phyloP scores from a whole-genome alignment of 2,888 invertebrate species.

The Agapostemon virescens region DNA sequence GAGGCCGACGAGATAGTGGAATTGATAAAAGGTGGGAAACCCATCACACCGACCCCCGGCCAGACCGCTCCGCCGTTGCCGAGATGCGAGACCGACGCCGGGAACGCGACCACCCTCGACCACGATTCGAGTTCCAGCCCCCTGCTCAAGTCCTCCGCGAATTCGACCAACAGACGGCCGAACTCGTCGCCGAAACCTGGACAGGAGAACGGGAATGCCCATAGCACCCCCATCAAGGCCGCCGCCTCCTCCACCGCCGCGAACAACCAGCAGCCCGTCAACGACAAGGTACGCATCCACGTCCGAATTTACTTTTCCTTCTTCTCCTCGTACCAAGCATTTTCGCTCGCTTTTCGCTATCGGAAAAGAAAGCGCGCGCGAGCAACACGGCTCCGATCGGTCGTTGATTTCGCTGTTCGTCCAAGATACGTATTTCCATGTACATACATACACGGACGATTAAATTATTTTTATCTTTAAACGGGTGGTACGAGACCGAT shows the following conservation, averaged over 20 bases:
- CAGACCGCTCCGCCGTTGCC: constrained; percentile 82
- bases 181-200: constrained; percentile 71
- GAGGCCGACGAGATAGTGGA: constrained; percentile 98
- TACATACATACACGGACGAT: too few relatives aligned
- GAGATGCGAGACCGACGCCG: constrained; percentile 77
- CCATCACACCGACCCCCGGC: constrained; percentile 86
- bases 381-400: too few relatives aligned
- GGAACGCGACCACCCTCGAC: constrained; percentile 67
- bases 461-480: too few relatives aligned
- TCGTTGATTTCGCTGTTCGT: too few relatives aligned
- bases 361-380: too few relatives aligned
- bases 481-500: too few relatives aligned
- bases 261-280: constrained; percentile 74
- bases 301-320: too few relatives aligned
- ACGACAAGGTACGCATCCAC: constrained; percentile 74
- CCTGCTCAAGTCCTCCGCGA: constrained; percentile 69
- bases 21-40: constrained; percentile 94
- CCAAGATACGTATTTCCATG: too few relatives aligned
- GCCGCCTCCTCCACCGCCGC: constrained; percentile 55
- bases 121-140: constrained; percentile 78
- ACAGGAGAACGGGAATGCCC: constrained; percentile 78
- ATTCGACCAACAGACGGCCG: constrained; percentile 71
- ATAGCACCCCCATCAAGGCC: constrained; percentile 76
- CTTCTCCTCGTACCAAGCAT: not conserved
- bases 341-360: not conserved